These are phyloP conservation scores for Drosophila lacteicornis DNA, from an alignment of 1,140 invertebrate genomes.

Conservation along the genomic window DNA sequence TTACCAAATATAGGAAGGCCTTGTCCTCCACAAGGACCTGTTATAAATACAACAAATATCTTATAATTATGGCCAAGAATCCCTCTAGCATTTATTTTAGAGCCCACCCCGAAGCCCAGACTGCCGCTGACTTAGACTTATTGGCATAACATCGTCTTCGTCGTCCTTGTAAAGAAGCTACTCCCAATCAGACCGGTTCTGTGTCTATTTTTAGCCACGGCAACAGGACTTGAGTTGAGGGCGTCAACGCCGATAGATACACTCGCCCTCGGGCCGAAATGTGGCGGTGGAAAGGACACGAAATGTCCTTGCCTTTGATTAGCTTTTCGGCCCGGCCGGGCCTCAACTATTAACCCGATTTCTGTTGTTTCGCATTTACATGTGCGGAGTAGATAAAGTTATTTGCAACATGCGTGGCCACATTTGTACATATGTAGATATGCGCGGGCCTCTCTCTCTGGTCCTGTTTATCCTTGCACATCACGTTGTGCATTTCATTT, in stretches of 20 bases:
- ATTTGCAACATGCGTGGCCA: conserved; percentile 30
- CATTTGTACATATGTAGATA: conserved; percentile 1
- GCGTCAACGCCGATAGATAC: conserved; percentile 23
- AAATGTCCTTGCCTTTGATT: conserved; percentile 66
- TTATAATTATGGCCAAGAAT: background rate
- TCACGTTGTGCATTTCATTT: conserved; percentile 80
- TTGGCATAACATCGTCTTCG: conserved; percentile 16
- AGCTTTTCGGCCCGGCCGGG: conserved; percentile 40
- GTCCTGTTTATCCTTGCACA: conserved; percentile 48
- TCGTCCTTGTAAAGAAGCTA: conserved; percentile 24
- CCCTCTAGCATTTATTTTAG: background rate
- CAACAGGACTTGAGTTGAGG: conserved; percentile 40
- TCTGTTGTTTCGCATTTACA: conserved; percentile 32
- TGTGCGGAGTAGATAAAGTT: conserved; percentile 40
- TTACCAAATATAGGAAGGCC: conserved; percentile 1
- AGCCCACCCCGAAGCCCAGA: background rate
- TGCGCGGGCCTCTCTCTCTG: background rate
- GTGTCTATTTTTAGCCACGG: conserved; percentile 57
- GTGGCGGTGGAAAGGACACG: conserved; percentile 17
- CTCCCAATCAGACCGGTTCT: background rate
- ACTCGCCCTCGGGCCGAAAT: background rate
- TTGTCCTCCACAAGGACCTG: background rate
- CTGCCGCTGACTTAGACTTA: background rate
- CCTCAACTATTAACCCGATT: conserved; percentile 42
- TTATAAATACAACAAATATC: conserved; percentile 14